Base-by-base conservation (phyloP, 2,113 vertebrate genomes). In the Corydoras maculifer region DNA sequence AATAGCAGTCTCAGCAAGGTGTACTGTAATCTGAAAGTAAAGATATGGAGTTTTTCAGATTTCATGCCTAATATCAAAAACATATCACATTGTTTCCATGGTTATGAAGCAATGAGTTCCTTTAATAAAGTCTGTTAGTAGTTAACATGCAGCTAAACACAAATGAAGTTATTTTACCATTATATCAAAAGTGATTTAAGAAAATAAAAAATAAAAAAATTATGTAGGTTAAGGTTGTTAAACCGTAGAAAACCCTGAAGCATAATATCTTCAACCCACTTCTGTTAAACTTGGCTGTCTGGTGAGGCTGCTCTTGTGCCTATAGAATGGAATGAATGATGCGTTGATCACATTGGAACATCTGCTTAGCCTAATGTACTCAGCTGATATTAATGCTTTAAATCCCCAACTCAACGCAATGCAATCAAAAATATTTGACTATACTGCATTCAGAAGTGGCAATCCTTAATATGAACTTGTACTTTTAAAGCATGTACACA, bases 271-370 rank as follows among this genome's bases (percentile, higher is more conserved):
- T 58, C 55, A 50, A 31, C 55, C 29, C 71, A 65, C 18, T 51
- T 14, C 3, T 59, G 30, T 30, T n/a, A 50, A 12, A 49, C 62
- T 57, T 70, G 74, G 55, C 15, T 75, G 12, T 59, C 25, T 43
- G 57, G 62, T 53, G 60, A 35, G 63, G 63, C 30, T 57, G 55
- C 68, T 6, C 29, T 35, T 35, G 51, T 57, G 54, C 67, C 14
- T 55, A 31, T 32, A 54, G 51, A 53, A 74, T 58, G 29, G 58
- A 48, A 72, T 60, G 68, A 61, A 70, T 73, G 63, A 76, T 54
- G 53, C 54, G 32, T 30, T 67, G 25, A 57, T 32, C 63, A 43
- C 35, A 43, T 5, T 15, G 10, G 9, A 58, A 73, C 35, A 25
- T 29, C 73, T 69, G 35, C 68, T 54, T 8, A 30, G 51, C 18